phyloP scores from a whole-genome alignment of 1,140 invertebrate species.

The Coboldia fuscipes region DNA sequence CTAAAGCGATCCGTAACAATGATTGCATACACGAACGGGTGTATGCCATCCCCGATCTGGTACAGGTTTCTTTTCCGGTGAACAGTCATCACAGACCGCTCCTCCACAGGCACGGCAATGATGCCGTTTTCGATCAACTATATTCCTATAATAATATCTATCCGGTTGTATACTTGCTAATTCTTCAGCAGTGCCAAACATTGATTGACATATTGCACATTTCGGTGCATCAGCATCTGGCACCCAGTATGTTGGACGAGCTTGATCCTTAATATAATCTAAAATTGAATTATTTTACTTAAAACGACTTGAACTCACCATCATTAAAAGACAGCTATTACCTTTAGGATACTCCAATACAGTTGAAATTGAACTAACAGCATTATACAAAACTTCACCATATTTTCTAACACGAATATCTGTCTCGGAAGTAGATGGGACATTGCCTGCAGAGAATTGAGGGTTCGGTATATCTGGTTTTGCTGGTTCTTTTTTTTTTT shows the following conservation, averaged over 20 bases:
- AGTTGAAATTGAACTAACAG: slow-evolving; percentile 31
- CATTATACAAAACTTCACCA: slow-evolving; percentile 38
- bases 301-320: not conserved
- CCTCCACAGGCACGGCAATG: slow-evolving; percentile 58
- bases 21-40: slow-evolving; percentile 46
- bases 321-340: not conserved
- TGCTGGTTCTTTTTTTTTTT: too few relatives aligned
- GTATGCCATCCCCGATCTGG: slow-evolving; percentile 42
- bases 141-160: too few relatives aligned
- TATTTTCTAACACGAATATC: slow-evolving; percentile 36
- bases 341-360: slow-evolving; percentile 25
- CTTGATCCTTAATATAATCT: slow-evolving; percentile 57
- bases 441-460: too few relatives aligned
- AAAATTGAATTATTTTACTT: slow-evolving; percentile 7
- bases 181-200: slow-evolving; percentile 29
- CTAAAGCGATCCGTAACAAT: too few relatives aligned
- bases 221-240: slow-evolving; percentile 48
- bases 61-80: slow-evolving; percentile 33
- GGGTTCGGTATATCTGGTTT: too few relatives aligned
- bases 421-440: slow-evolving; percentile 14
- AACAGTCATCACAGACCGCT: slow-evolving; percentile 45
- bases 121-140: slow-evolving; percentile 30
- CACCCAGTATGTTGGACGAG: slow-evolving; percentile 61
- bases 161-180: slow-evolving; percentile 10
- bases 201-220: slow-evolving; percentile 39